phyloP scores from a whole-genome alignment of 2,113 vertebrate species.

The Tyto alba region DNA sequence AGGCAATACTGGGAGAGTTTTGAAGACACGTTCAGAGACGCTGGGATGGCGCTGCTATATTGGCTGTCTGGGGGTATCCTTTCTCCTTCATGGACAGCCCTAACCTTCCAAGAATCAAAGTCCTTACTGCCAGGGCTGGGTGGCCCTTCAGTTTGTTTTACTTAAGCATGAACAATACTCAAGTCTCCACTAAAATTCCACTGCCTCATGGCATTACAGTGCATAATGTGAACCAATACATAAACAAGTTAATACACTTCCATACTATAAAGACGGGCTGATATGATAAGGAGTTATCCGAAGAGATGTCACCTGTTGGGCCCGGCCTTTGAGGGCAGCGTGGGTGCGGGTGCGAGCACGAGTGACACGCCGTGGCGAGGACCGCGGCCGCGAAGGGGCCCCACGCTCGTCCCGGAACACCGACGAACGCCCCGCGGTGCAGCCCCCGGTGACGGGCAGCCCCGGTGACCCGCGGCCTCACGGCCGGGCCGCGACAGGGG shows the following conservation, averaged over 20 bases:
- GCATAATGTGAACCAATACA: neutral
- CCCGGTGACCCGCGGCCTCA: neutral
- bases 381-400: neutral
- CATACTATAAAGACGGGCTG: accelerated
- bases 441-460: neutral
- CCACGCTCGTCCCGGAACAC: neutral
- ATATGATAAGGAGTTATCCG: accelerated
- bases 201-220: neutral
- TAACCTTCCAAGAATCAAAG: neutral
- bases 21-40: neutral
- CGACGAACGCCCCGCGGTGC: too few species aligned
- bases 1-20: accelerated
- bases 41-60: neutral
- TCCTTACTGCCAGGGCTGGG: neutral
- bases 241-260: too few species aligned
- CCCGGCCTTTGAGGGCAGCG: neutral
- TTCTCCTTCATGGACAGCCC: neutral
- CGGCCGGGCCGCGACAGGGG: neutral
- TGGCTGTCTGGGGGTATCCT: neutral
- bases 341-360: accelerated
- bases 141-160: neutral
- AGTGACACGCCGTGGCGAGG: neutral
- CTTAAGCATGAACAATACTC: neutral
- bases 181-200: neutral
- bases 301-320: accelerated